Evolutionary conservation across 1,140 invertebrate species (phyloP), one percentile per base, ranked within the genome.

Genomic region (Diploscapter pachys): DNA sequence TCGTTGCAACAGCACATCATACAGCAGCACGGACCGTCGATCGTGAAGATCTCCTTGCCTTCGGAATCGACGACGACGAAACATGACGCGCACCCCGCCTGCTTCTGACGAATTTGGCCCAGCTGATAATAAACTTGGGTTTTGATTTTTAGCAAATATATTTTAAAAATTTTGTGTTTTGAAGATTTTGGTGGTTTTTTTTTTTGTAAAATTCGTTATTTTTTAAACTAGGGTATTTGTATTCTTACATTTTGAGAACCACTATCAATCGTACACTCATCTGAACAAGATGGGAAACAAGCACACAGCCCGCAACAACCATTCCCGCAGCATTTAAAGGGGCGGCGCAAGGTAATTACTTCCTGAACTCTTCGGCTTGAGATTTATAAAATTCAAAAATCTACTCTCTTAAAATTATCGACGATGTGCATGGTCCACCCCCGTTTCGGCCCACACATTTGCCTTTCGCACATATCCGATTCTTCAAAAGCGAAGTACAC

Each of bases 1-100:
- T 76, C 75, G 31, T 66, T 55, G 70, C 75, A 76, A 54, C 75
- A 69, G 50, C 75, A 64, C 48, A 76, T 52, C 56, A 76, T 55
- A 52, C 70, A 76, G 49, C 69, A 72, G 13, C 70, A 71, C 6
- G 73, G 73, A 6, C 75, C 70, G 3, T 76, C 75, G 9, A 76
- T 61, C n/a, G 56, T 50, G 53, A 76, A 71, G 4, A 76, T 56
- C 4, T 61, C 70, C 51, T 63, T 69, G 3, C 69, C 69, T 54
- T 69, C 56, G 4, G 11, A 54, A 55, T 76, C 75, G 3, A 48
- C 4, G 4, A 76, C 51, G 31, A 59, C 53, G 48, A 64, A 76
- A 8, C 53, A 52, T 4, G 59, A 53, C 4, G 70, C 65, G 54
- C 59, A 65, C 53, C 61, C 65, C 2, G 61, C 52, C 8, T 54